Conservation (phyloP, 2,888 invertebrate species). For the Euzophera pinguis region DNA sequence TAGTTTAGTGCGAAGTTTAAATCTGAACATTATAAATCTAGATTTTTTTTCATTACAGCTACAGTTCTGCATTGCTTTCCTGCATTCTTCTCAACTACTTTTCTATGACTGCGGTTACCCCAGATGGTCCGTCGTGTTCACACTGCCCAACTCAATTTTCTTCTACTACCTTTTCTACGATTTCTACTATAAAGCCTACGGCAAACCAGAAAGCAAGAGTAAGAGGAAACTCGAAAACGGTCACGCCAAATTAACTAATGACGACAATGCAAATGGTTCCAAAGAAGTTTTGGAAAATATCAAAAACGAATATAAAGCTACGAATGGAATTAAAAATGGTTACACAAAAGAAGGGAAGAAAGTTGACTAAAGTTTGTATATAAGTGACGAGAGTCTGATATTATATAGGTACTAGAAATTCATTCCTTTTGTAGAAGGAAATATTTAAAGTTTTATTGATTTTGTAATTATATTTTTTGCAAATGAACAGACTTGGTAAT, state of each 20-base stretch:
- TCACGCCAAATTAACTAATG: conserved; percentile 23
- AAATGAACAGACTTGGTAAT: no score
- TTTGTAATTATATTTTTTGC: no score
- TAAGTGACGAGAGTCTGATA: background rate
- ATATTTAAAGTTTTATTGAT: no score
- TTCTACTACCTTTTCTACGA: conserved; percentile 95
- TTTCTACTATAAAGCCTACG: conserved; percentile 92
- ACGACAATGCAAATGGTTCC: conserved; percentile 24
- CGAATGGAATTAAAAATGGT: conserved; percentile 25
- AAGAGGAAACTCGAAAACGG: conserved; percentile 34
- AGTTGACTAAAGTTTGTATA: conserved; percentile 20
- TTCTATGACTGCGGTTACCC: conserved; percentile 95
- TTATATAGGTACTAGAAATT: no score
- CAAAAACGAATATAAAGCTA: conserved; percentile 23
- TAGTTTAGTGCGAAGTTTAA: no score
- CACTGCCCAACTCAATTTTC: conserved; percentile 93
- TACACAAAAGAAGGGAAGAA: conserved; percentile 25
- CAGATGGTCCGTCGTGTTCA: conserved; percentile 88
- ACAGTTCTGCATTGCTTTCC: conserved; percentile 93
- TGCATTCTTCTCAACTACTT: conserved; percentile 91
- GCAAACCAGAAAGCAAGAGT: conserved; percentile 47
- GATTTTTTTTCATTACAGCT: conserved; percentile 78
- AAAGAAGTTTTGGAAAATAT: conserved; percentile 25
- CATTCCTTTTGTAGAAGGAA: no score
- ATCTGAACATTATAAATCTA: background rate